Evolutionary conservation across 2,797 vertebrate genomes (phyloP).

Genomic region (Dryobates pubescens): DNA sequence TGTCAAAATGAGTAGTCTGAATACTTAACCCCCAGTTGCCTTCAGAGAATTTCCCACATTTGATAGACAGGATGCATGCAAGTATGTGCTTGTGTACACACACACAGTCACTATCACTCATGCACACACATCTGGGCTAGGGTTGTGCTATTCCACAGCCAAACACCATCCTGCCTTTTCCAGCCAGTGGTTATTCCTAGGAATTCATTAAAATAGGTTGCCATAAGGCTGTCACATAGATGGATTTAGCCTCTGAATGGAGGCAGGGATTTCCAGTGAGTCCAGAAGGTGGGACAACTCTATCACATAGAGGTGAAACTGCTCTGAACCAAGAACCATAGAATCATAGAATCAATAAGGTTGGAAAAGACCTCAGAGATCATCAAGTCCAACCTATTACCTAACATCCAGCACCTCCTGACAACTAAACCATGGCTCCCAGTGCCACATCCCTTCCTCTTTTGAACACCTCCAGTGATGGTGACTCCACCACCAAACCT

Average conservation of each 20-base stretch:
- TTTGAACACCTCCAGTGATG: too few relatives aligned
- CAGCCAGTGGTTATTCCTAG: background rate
- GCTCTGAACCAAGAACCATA: background rate
- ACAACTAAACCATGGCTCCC: too few relatives aligned
- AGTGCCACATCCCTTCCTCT: too few relatives aligned
- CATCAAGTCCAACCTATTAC: too few relatives aligned
- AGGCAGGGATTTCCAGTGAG: background rate
- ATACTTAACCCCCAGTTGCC: background rate
- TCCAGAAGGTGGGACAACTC: background rate
- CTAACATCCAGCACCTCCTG: too few relatives aligned
- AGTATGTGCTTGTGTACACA: background rate
- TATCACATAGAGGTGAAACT: background rate
- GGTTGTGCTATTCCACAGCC: background rate
- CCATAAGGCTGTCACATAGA: background rate
- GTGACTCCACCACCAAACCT: too few relatives aligned
- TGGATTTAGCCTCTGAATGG: background rate
- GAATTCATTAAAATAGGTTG: background rate
- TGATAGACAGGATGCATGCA: fast-evolving
- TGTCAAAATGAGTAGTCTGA: background rate
- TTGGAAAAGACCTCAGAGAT: too few relatives aligned
- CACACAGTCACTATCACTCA: too few relatives aligned
- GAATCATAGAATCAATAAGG: too few relatives aligned
- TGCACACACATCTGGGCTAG: background rate
- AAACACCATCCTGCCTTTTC: background rate
- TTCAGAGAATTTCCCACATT: background rate